Evolutionary conservation across 2,797 vertebrate genomes (phyloP), one percentile per base, ranked within the genome.

Genomic region (Bovichtus diacanthus): DNA sequence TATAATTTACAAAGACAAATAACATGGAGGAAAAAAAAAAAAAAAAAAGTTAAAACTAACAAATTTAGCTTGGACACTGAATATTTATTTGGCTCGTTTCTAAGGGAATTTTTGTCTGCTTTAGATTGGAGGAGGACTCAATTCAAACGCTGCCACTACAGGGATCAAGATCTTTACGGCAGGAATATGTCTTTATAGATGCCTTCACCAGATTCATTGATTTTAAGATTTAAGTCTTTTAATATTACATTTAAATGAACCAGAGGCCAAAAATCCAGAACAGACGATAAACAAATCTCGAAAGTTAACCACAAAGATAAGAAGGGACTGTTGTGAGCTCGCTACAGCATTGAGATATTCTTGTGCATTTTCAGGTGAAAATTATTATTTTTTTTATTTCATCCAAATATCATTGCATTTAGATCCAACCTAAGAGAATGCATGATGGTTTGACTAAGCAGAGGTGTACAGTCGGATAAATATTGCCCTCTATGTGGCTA

Each of bases 1-100:
- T 70, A 79, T 80, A 72, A 87, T 80, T 82, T 80, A 92, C 87
- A 91, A 92, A 90, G 62, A 86, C 82, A 78, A 31, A 31, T 49
- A 76, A 77, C 51, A 56, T 53, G 61, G 69, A 84, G 59, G 69
- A 61, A 15, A 53, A 53, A 9, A 27, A 29, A 43, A 67, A 64
- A 69, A 77, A 67, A 73, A 9, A 68, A 70, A 67, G 9, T 44
- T 44, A 78, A 54, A 74, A 53, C 66, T 83, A 50, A 87, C 51
- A 67, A 74, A 75, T 84, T 82, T 66, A 69, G 51, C 67, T 62
- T 39, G 59, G 76, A 75, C 19, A 76, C 78, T 69, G 25, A 86
- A 73, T 82, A 31, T 82, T 78, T 25, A 82, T 44, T 82, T 82
- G 74, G 76, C 71, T 73, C 36, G 27, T 77, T 76, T 82, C 38